Percentiles rank a stretch among this genome's conserved stretches.
Conservation (phyloP, 1,140 invertebrate genomes). For the Charaxes varanes region DNA sequence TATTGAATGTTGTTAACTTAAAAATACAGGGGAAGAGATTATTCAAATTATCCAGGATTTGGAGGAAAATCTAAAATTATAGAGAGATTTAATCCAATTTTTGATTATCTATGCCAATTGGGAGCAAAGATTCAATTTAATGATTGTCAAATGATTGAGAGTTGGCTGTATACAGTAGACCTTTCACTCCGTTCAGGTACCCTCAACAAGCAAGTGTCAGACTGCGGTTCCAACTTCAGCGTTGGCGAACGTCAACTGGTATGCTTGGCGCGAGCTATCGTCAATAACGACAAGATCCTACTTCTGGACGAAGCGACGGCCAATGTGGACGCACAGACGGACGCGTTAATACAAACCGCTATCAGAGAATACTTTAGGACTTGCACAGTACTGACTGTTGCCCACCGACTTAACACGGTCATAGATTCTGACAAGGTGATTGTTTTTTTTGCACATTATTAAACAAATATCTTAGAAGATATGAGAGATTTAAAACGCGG, state of each 20-base stretch:
- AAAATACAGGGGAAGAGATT: no score
- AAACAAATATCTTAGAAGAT: no score
- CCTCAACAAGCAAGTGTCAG: conserved; percentile 76
- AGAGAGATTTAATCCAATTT: no score
- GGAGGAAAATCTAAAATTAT: no score
- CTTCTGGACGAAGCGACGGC: conserved; percentile 85
- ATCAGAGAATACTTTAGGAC: conserved; percentile 80
- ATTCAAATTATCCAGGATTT: no score
- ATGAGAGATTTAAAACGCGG: no score
- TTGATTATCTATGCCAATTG: no score
- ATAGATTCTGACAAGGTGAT: conserved; percentile 87
- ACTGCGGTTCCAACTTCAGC: conserved; percentile 80
- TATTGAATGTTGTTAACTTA: no score
- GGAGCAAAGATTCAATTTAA: no score
- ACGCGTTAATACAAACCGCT: conserved; percentile 81
- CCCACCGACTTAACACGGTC: conserved; percentile 87
- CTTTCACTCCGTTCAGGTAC: conserved; percentile 39
- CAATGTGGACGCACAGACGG: conserved; percentile 81
- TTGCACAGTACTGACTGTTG: conserved; percentile 89
- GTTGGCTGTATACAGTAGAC: no score
- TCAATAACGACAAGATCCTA: conserved; percentile 79
- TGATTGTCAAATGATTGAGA: no score
- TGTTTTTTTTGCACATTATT: no score
- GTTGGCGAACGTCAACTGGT: conserved; percentile 86
- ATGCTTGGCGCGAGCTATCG: conserved; percentile 83